Evolutionary conservation across 1,140 invertebrate species (phyloP), one percentile per base, ranked within the genome.

Genomic region (Pantala flavescens): DNA sequence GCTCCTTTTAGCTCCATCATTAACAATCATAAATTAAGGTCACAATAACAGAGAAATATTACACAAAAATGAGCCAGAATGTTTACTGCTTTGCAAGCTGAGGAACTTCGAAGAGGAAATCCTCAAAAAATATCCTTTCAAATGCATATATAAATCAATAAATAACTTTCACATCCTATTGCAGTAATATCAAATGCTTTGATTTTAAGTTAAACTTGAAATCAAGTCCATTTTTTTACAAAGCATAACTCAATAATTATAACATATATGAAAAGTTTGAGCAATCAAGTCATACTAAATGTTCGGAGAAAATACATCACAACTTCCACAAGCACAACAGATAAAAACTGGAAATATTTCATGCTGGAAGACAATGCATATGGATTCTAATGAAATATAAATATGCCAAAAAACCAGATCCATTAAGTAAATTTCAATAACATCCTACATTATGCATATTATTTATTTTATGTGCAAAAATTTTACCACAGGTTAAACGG

Each of bases 111-210:
- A 36, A 36, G 28, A 36, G 28, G 28, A 36, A 36, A 36, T 36
- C 28, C 28, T 36, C 28, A 36, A 36, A 36, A 36, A 36, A 36
- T 36, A 36, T 36, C 28, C 28, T 36, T 36, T 63, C 49, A 63
- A 63, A 63, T 63, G 49, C 49, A 63, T 19, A 63, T 16, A 63
- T 63, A 63, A 63, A 63, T 63, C n/a, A 63, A 63, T 63, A 63
- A 63, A 63, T 63, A 63, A 21, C 14, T 63, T 63, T 63, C 49
- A 63, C 49, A 63, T 63, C n/a, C n/a, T 63, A 19, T 63, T 63
- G 49, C 14, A 21, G 49, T 19, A 63, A 63, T 16, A 63, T 63
- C 49, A 16, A 63, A 63, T 21, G 14, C 49, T 63, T 63, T 63
- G 49, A 63, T 19, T 63, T 63, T 19, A 63, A 63, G n/a, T 63